Conservation (phyloP, 2,113 vertebrate genomes). For the Phylloscopus whistleri region DNA sequence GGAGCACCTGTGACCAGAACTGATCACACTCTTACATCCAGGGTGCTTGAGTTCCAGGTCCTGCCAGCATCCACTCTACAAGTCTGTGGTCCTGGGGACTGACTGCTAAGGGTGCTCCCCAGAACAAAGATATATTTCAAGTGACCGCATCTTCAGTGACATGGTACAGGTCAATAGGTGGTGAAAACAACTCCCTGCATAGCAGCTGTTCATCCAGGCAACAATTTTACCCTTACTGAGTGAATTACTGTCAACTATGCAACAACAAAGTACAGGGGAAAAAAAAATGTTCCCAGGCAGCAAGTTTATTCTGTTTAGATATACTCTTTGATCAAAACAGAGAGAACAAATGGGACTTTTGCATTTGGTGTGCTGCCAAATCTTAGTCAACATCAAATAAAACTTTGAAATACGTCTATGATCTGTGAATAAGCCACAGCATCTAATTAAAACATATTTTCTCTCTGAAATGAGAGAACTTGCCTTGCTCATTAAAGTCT, state of each 20-base stretch:
- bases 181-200: neutral
- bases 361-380: constrained; percentile 9
- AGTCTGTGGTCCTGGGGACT: neutral
- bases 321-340: constrained; percentile 41
- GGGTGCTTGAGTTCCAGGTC: neutral
- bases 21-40: neutral
- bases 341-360: constrained; percentile 29
- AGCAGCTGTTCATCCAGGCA: neutral
- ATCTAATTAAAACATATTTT: constrained; percentile 23
- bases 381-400: constrained; percentile 35
- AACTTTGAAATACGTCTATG: constrained; percentile 18
- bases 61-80: neutral
- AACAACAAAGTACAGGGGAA: neutral
- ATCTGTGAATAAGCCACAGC: constrained; percentile 2
- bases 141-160: neutral
- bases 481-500: neutral
- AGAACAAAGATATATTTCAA: neutral
- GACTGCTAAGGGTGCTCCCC: neutral
- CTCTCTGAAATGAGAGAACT: constrained; percentile 34
- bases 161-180: neutral
- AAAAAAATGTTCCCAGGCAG: neutral
- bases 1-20: neutral
- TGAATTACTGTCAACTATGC: constrained; percentile 8
- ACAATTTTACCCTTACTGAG: constrained; percentile 7
- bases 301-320: constrained; percentile 25